These are phyloP conservation scores for Glaucopsyche alexis DNA, from an alignment of 2,888 invertebrate genomes.

Conservation along the genomic window DNA sequence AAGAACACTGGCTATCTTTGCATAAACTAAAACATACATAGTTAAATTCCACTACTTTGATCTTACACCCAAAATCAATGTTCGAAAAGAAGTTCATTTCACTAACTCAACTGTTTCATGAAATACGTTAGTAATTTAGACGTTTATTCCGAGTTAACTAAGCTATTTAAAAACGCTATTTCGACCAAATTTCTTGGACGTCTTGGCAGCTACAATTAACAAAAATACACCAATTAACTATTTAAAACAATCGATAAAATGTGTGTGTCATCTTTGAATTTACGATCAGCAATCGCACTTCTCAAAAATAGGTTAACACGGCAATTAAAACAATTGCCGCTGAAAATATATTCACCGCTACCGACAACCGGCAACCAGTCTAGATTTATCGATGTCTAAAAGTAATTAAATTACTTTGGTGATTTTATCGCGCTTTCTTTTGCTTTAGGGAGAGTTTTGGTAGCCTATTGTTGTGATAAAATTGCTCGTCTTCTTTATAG, in stretches of 20 bases:
- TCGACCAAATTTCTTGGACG: background rate
- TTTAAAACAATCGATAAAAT: slow-evolving; percentile 8
- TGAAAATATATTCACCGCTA: background rate
- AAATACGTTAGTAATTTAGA: too few species aligned
- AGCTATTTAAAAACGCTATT: background rate
- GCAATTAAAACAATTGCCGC: slow-evolving; percentile 13
- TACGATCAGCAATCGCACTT: slow-evolving; percentile 9
- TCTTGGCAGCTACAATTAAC: background rate
- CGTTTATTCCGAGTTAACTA: too few species aligned
- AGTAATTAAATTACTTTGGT: background rate
- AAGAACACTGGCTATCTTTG: too few species aligned
- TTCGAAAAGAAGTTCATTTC: too few species aligned
- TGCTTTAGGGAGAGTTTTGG: background rate
- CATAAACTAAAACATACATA: too few species aligned
- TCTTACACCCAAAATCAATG: too few species aligned
- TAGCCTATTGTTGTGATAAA: background rate
- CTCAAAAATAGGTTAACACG: slow-evolving; percentile 9
- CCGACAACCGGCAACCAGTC: background rate
- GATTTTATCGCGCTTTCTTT: background rate
- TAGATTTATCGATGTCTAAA: slow-evolving; percentile 9
- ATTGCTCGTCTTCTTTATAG: too few species aligned
- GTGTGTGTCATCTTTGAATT: background rate
- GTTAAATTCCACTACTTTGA: background rate
- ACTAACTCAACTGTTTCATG: too few species aligned
- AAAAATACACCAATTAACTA: background rate